These are phyloP conservation scores for Stictonetta naevosa DNA, from an alignment of 2,113 vertebrate species.

Conservation along the genomic window DNA sequence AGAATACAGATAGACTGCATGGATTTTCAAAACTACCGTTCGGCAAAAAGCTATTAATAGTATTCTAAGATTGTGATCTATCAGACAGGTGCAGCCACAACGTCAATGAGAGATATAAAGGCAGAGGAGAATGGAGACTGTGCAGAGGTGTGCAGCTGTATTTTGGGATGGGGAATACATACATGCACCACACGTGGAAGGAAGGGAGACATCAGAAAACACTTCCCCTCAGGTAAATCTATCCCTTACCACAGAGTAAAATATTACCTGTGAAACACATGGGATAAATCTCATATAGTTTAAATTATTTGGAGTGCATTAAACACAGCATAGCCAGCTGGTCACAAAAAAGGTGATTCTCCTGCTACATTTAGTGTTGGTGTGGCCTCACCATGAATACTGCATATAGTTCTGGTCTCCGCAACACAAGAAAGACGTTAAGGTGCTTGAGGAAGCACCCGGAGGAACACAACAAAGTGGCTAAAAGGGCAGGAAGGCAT, in stretches of 20 bases:
- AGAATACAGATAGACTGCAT: neutral
- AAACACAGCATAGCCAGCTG: no score
- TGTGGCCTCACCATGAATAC: neutral
- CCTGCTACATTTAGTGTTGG: neutral
- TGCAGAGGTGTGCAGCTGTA: neutral
- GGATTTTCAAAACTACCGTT: neutral
- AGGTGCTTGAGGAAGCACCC: neutral
- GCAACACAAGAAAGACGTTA: neutral
- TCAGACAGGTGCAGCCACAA: neutral
- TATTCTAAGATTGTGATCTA: neutral
- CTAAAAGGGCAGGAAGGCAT: neutral
- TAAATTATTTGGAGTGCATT: neutral
- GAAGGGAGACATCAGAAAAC: neutral
- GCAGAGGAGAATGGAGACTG: neutral
- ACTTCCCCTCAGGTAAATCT: neutral
- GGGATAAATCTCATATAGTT: neutral
- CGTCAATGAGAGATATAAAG: neutral
- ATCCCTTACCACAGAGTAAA: neutral
- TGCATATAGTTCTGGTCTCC: neutral
- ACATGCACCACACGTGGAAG: neutral
- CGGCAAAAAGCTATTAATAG: neutral
- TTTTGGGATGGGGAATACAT: neutral
- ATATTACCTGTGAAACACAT: neutral
- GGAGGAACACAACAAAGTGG: neutral
- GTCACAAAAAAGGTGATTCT: no score